Conservation (phyloP, 2,113 vertebrate species). For the Clarias macrocephalus region DNA sequence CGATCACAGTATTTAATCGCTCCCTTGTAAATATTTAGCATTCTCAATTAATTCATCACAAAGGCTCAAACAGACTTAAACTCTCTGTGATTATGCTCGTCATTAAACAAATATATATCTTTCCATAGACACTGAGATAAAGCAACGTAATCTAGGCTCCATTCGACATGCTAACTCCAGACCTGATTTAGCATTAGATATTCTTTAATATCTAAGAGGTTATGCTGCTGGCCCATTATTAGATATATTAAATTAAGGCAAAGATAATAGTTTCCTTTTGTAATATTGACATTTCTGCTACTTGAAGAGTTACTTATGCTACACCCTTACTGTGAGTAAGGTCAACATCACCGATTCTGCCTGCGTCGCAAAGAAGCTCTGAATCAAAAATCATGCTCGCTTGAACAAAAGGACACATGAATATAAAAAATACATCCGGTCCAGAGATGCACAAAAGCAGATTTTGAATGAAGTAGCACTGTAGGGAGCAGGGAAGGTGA, state of each 20-base stretch:
- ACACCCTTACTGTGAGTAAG: conserved; percentile 63
- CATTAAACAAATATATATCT: too few relatives aligned
- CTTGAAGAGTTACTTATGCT: conserved; percentile 60
- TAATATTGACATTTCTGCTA: conserved; percentile 1
- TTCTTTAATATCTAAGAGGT: not conserved
- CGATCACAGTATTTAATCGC: conserved; percentile 11
- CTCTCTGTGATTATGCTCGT: not conserved
- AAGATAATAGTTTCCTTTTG: not conserved
- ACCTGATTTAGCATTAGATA: not conserved
- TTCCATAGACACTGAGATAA: not conserved
- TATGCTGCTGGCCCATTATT: too few relatives aligned
- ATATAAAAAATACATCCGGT: conserved; percentile 8
- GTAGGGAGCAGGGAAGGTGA: not conserved
- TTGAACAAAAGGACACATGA: conserved; percentile 16
- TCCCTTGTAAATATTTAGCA: conserved; percentile 9
- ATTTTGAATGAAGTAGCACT: not conserved
- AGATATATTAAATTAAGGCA: not conserved
- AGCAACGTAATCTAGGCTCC: not conserved
- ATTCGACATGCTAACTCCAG: not conserved
- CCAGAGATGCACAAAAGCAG: not conserved
- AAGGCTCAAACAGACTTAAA: not conserved
- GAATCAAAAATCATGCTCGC: conserved; percentile 51
- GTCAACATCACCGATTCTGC: conserved; percentile 43
- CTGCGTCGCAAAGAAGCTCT: conserved; percentile 47
- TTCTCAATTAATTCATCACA: not conserved